Evolutionary conservation across 30 jellyfish, hydroid and myxozoan species (phyloP), one percentile per base, ranked within the genome.

Genomic region (Hydractinia symbiolongicarpus): DNA sequence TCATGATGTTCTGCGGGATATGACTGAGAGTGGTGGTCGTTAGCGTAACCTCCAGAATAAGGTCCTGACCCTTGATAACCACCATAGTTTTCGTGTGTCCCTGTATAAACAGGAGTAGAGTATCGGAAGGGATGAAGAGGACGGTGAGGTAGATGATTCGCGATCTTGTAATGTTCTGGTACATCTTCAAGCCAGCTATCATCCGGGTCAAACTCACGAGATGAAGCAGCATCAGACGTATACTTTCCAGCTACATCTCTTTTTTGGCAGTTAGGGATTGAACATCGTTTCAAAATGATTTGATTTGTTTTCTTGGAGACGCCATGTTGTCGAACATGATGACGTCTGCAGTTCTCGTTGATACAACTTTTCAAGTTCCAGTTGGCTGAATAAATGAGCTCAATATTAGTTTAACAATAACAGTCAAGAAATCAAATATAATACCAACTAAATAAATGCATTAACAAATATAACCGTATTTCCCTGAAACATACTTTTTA

Each of bases 1-100:
- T 50, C 54, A 55, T 53, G 85, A 19, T 77, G 84, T 13, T 17
- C 57, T 13, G 77, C 85, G 21, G 77, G 77, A 17, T 15, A 55
- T 7, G 44, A 55, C 4, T 72, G 62, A 68, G 15, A 0, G 13
- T 14, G 50, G 51, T 68, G 49, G 15, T 20, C 71, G 15, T 20
- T 49, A 11, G 50, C 54, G 21, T 10, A 68, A 68, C 54, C 53
- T 11, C 54, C 53, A 68, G 51, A 15, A 3, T 14, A 15, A 3
- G 51, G 50, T 11, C 78, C 54, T 11, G 50, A 15, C n/a, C 54
- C 78, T 15, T 20, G 51, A 68, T 68, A 20, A 20, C 62, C 81
- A 17, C 62, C 62, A 51, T 53, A 21, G 51, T 7, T 7, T 19
- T 58, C 81, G 51, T 17, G 15, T n/a, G 44, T 53, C 10, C 62